A percentile compares a stretch with the other conserved stretches of the same genome.
Evolutionary conservation across 2,888 invertebrate genomes (phyloP).

Genomic region (Pardosa pseudoannulata): DNA sequence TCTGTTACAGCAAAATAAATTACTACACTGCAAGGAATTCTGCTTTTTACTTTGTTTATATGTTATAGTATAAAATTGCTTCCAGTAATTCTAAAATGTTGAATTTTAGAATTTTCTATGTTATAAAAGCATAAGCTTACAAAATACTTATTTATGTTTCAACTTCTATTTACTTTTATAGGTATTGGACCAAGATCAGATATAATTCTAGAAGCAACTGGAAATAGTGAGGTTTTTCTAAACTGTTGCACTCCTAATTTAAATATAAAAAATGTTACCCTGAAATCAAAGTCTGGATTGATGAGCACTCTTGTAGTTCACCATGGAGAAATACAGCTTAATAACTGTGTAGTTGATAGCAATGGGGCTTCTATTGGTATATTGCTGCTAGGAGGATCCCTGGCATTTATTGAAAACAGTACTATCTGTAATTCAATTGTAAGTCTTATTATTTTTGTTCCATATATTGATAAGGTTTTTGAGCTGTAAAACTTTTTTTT

Average conservation of each 20-base stretch:
- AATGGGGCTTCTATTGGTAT: conserved; percentile 50
- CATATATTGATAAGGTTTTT: no score
- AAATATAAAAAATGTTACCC: conserved; percentile 61
- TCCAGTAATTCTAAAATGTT: no score
- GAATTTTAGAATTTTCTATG: no score
- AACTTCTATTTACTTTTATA: no score
- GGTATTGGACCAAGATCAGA: conserved; percentile 48
- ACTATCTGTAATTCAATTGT: conserved; percentile 42
- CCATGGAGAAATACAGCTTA: conserved; percentile 58
- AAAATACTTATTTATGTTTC: no score
- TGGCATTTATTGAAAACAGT: conserved; percentile 34
- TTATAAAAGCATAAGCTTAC: no score
- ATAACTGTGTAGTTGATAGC: conserved; percentile 68
- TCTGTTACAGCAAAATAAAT: no score
- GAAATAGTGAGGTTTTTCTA: conserved; percentile 73
- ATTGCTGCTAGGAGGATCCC: conserved; percentile 44
- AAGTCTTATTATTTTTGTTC: conserved; percentile 15
- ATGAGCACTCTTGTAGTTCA: conserved; percentile 72
- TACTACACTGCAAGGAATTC: no score
- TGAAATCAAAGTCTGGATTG: conserved; percentile 53
- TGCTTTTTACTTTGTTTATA: no score
- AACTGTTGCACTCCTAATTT: conserved; percentile 62
- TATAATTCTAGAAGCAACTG: conserved; percentile 65
- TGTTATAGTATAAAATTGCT: no score
- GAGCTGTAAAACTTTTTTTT: no score